Evolutionary conservation across 2,113 vertebrate species (phyloP).

Genomic region (Motacilla tschutschensis): DNA sequence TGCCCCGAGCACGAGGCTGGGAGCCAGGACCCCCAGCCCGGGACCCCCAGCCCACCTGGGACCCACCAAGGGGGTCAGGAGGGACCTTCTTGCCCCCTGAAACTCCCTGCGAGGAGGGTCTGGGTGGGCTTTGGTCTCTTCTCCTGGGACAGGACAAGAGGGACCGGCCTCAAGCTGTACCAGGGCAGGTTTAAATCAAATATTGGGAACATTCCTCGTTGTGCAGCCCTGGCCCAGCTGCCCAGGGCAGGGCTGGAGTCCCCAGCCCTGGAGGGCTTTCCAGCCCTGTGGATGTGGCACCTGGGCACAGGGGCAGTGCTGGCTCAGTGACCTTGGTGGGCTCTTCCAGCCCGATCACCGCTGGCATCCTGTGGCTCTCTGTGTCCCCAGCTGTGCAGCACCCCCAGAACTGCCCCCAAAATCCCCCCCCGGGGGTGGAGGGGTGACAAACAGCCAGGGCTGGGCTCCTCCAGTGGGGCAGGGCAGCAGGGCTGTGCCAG

Average conservation of each 20-base stretch:
- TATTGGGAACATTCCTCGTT: background rate
- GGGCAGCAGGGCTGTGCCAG: background rate
- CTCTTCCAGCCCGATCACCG: fast-evolving
- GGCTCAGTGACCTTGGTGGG: fast-evolving
- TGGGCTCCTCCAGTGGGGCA: background rate
- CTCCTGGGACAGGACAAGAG: background rate
- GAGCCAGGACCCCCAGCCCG: background rate
- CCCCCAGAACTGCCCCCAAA: fast-evolving
- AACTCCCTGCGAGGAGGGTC: background rate
- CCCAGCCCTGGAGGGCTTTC: background rate
- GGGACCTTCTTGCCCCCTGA: background rate
- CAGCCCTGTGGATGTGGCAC: background rate
- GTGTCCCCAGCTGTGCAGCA: background rate
- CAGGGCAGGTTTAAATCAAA: too few species aligned
- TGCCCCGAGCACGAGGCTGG: background rate
- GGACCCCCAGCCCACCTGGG: background rate
- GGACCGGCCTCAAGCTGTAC: fast-evolving
- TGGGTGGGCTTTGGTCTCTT: background rate
- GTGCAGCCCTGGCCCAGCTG: background rate
- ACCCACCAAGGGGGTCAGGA: background rate
- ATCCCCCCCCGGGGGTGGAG: fast-evolving
- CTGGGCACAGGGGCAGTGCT: background rate
- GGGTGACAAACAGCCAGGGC: fast-evolving
- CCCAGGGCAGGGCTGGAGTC: background rate
- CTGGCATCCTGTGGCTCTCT: background rate